These are phyloP conservation scores for Drosophila setifemur DNA, from an alignment of 1,140 invertebrate genomes.

Conservation along the genomic window DNA sequence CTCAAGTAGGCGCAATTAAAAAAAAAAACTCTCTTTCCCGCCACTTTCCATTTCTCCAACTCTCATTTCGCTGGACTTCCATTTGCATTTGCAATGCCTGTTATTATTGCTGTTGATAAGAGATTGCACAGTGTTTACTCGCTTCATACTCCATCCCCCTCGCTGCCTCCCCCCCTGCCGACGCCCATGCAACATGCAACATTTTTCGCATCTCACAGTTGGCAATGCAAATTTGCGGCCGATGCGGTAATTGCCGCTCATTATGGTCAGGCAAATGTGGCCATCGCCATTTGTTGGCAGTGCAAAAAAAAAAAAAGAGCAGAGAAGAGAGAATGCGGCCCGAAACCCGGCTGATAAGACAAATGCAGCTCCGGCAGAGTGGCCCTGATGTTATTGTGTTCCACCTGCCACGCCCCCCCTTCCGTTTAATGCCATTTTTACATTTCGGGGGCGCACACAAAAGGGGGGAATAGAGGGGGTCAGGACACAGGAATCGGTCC, in stretches of 20 bases:
- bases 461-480: conserved; percentile 21
- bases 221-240: conserved; percentile 78
- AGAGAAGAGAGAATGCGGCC: background rate
- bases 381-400: too few relatives aligned
- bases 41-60: background rate
- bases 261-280: conserved; percentile 75
- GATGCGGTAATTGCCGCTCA: conserved; percentile 78
- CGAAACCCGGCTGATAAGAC: conserved; percentile 66
- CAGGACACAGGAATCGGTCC: conserved; percentile 40
- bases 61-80: background rate
- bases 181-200: conserved; percentile 43
- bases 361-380: conserved; percentile 54
- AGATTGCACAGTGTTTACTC: conserved; percentile 72
- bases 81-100: conserved; percentile 49
- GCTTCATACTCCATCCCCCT: too few relatives aligned
- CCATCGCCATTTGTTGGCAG: conserved; percentile 39
- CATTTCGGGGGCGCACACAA: conserved; percentile 28
- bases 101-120: conserved; percentile 74
- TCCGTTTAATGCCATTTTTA: conserved; percentile 78
- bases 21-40: background rate
- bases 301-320: too few relatives aligned
- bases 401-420: conserved; percentile 43
- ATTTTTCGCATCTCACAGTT: conserved; percentile 74
- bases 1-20: conserved; percentile 54
- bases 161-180: background rate